A percentile compares a stretch with the other conserved stretches of the same genome.
phyloP scores from a whole-genome alignment of 2,797 vertebrate genomes.

The Cyclura pinguis region DNA sequence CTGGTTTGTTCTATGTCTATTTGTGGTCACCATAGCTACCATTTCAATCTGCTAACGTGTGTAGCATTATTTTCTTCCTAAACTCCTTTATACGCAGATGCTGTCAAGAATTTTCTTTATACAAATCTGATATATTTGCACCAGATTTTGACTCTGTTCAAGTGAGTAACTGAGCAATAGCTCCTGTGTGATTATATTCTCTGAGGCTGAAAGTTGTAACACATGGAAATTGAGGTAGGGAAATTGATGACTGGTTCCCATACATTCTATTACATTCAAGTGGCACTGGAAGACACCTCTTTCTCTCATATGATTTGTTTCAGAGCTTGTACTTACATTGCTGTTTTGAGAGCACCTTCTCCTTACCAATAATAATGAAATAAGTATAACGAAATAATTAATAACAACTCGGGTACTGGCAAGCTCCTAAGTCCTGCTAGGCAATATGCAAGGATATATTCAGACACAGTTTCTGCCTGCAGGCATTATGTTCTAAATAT shows the following conservation, averaged over 20 bases:
- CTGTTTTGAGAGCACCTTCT: background rate
- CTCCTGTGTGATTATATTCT: slow-evolving; percentile 36
- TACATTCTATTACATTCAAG: background rate
- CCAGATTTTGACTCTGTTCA: slow-evolving; percentile 39
- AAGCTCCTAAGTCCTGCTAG: background rate
- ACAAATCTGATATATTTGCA: slow-evolving; percentile 25
- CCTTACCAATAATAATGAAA: background rate
- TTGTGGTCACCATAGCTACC: slow-evolving; percentile 77
- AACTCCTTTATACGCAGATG: slow-evolving; percentile 70
- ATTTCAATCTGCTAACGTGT: slow-evolving; percentile 75
- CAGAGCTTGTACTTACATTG: background rate
- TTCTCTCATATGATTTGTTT: background rate
- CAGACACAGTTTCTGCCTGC: background rate
- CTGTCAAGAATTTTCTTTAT: slow-evolving; percentile 72
- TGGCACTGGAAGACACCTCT: background rate
- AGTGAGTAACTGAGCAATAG: background rate
- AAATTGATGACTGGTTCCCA: background rate
- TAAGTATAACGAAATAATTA: background rate
- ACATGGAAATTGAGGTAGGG: background rate
- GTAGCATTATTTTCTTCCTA: slow-evolving; percentile 74
- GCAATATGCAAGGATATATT: background rate
- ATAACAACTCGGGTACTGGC: background rate
- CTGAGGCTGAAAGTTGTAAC: background rate
- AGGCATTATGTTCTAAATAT: background rate
- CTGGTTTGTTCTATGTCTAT: slow-evolving; percentile 74